A percentile compares a stretch with the other conserved stretches of the same genome.
Evolutionary conservation across 2,888 invertebrate species (phyloP).

Genomic region (Nysson spinosus): DNA sequence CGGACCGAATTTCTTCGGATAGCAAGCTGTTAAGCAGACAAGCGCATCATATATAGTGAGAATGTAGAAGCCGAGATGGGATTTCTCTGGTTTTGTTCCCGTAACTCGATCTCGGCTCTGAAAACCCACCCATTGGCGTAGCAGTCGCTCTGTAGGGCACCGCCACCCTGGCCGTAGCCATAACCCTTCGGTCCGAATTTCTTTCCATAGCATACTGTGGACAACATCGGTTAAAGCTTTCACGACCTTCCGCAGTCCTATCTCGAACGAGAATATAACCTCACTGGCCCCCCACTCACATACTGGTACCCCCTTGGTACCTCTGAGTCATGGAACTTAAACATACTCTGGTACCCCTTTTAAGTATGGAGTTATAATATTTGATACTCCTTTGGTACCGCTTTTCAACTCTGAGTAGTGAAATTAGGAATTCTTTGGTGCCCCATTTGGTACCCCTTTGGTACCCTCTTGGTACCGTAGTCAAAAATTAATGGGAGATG

Average conservation of each 20-base stretch:
- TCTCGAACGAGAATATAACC: too few relatives aligned
- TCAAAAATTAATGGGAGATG: too few relatives aligned
- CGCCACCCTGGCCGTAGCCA: conserved; percentile 98
- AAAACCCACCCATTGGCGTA: conserved; percentile 88
- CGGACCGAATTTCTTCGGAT: conserved; percentile 96
- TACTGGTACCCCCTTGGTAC: too few relatives aligned
- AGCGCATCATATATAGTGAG: conserved; percentile 70
- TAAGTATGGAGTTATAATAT: too few relatives aligned
- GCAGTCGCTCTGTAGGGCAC: conserved; percentile 93
- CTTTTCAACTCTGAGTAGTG: too few relatives aligned
- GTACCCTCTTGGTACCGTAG: too few relatives aligned
- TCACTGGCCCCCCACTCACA: too few relatives aligned
- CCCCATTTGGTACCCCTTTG: too few relatives aligned
- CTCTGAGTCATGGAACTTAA: too few relatives aligned
- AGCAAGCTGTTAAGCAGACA: conserved; percentile 87
- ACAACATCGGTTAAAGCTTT: conserved; percentile 70
- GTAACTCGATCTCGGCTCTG: conserved; percentile 62
- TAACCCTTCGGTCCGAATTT: conserved; percentile 98
- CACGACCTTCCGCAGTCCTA: conserved; percentile 33
- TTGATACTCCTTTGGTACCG: too few relatives aligned
- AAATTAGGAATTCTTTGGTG: too few relatives aligned
- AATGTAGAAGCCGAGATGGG: conserved; percentile 68
- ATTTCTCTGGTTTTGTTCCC: conserved; percentile 60
- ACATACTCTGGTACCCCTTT: too few relatives aligned
- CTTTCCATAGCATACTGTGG: conserved; percentile 95